Percentiles rank a stretch among this genome's conserved stretches.
Conservation (phyloP, 1,140 invertebrate species). For the Lepidurus packardi region DNA sequence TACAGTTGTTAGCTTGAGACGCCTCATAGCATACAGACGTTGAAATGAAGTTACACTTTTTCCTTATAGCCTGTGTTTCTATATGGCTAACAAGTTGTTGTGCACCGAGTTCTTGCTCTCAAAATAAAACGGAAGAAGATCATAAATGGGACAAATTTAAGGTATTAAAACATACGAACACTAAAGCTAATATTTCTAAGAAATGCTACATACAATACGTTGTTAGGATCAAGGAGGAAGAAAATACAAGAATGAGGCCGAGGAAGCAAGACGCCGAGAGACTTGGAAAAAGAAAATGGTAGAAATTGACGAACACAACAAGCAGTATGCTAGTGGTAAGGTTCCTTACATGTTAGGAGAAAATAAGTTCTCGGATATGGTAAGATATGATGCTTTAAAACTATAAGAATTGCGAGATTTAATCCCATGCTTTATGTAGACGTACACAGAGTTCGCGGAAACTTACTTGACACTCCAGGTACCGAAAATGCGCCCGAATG, state of each 20-base stretch:
- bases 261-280: neutral
- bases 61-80: neutral
- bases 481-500: neutral
- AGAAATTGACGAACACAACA: neutral
- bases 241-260: neutral
- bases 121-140: neutral
- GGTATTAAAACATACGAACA: neutral
- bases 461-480: neutral
- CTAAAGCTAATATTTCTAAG: neutral
- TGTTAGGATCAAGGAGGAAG: neutral
- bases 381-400: neutral
- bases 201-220: neutral
- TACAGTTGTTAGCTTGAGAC: neutral
- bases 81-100: neutral
- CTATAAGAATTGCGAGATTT: neutral
- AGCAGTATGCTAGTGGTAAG: neutral
- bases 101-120: neutral
- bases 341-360: neutral
- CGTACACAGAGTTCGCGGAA: neutral
- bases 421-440: neutral
- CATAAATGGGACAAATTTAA: neutral
- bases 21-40: neutral
- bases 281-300: neutral
- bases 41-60: neutral
- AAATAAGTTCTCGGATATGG: conserved; percentile 19